Evolutionary conservation across 2,888 invertebrate species (phyloP).

Genomic region (Galerucella calmariensis): DNA sequence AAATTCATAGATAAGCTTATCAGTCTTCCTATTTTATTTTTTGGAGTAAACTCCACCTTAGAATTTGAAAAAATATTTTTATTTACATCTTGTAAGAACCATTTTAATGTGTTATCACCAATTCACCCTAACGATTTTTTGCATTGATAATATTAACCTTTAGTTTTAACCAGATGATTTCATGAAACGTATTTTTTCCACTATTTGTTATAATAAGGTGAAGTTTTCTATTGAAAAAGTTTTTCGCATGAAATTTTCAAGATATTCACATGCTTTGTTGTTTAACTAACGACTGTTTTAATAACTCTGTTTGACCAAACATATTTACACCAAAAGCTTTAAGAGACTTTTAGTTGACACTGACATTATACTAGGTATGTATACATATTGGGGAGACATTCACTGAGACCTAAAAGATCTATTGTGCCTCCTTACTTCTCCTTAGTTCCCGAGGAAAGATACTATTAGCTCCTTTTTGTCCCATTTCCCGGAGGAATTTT

Average conservation of each 20-base stretch:
- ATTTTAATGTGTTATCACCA: conserved; percentile 31
- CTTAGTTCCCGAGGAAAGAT: too few relatives aligned
- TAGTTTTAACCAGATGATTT: conserved; percentile 16
- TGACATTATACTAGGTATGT: too few relatives aligned
- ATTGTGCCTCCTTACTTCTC: too few relatives aligned
- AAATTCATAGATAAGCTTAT: conserved; percentile 42
- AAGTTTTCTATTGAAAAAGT: conserved; percentile 66
- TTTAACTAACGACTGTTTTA: conserved; percentile 10
- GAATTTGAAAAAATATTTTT: conserved; percentile 50
- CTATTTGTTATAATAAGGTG: conserved; percentile 60
- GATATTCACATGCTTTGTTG: conserved; percentile 6
- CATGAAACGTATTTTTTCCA: conserved; percentile 12
- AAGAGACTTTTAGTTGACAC: too few relatives aligned
- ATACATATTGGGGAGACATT: too few relatives aligned
- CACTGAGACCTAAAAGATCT: too few relatives aligned
- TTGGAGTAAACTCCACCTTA: conserved; percentile 68
- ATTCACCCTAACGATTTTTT: conserved; percentile 14
- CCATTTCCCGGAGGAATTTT: too few relatives aligned
- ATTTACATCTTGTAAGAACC: conserved; percentile 59
- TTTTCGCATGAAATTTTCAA: conserved; percentile 47
- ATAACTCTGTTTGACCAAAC: conserved; percentile 4
- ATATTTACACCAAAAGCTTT: not conserved
- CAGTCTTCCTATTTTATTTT: conserved; percentile 46
- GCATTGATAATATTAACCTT: conserved; percentile 31
- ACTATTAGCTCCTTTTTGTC: too few relatives aligned